Evolutionary conservation across 2,888 invertebrate species (phyloP).

Genomic region (Nephrocerus scutellatus): DNA sequence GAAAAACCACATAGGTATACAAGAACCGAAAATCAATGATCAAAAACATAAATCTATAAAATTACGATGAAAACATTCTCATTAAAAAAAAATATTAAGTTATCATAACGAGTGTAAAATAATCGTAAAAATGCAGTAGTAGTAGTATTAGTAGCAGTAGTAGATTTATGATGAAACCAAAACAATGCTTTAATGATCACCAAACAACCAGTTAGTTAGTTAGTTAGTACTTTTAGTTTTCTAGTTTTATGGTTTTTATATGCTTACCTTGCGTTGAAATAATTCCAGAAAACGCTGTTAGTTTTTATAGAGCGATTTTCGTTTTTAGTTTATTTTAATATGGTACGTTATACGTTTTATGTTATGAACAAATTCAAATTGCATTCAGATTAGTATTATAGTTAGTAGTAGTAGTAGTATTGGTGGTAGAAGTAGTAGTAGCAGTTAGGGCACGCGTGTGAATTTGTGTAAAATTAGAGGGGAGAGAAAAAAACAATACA

Average conservation of each 20-base stretch:
- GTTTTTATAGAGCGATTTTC: conserved; percentile 27
- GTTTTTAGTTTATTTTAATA: conserved; percentile 9
- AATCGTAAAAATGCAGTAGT: no score
- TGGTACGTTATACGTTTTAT: background rate
- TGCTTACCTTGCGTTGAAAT: conserved; percentile 98
- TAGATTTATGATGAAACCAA: no score
- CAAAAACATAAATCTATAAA: no score
- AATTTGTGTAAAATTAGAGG: conserved; percentile 39
- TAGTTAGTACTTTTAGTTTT: conserved; percentile 15
- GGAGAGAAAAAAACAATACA: conserved; percentile 38
- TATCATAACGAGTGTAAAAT: no score
- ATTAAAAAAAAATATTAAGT: conserved; percentile 15
- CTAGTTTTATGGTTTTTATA: conserved; percentile 35
- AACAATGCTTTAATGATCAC: no score
- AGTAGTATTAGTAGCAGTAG: no score
- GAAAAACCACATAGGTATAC: no score
- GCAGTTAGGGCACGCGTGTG: conserved; percentile 33
- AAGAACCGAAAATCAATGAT: no score
- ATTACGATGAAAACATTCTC: conserved; percentile 20
- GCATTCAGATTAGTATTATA: conserved; percentile 6
- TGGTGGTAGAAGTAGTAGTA: conserved; percentile 19
- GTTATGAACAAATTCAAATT: conserved; percentile 1
- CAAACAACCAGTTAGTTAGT: conserved; percentile 41
- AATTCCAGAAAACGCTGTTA: conserved; percentile 95
- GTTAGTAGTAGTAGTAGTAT: conserved; percentile 18